A percentile compares a stretch with the other conserved stretches of the same genome.
These are phyloP conservation scores for Trachelus troglodyta DNA, from an alignment of 2,888 invertebrate genomes.

Conservation along the genomic window DNA sequence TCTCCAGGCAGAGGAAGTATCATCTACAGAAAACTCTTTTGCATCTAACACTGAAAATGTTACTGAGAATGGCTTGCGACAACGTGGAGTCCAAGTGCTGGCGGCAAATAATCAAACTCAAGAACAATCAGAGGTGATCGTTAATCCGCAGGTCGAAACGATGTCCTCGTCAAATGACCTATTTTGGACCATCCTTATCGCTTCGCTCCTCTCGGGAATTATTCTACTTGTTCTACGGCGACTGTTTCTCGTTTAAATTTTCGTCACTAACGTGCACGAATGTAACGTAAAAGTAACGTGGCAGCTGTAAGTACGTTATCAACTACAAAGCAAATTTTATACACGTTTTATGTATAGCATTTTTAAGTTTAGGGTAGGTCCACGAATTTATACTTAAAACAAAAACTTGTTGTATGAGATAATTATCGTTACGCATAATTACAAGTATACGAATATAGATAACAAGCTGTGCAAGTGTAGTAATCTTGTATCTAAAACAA, in stretches of 20 bases:
- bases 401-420: no score
- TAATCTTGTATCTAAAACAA: no score
- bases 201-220: conserved; percentile 66
- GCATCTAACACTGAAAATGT: conserved; percentile 28
- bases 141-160: conserved; percentile 52
- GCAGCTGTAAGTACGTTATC: conserved; percentile 37
- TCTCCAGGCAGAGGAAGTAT: conserved; percentile 52
- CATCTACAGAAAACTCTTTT: conserved; percentile 40
- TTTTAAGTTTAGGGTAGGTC: conserved; percentile 21
- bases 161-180: conserved; percentile 66
- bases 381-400: no score
- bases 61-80: conserved; percentile 48
- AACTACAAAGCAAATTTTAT: conserved; percentile 47
- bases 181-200: conserved; percentile 68
- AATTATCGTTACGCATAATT: no score
- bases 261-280: conserved; percentile 1
- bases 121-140: conserved; percentile 58
- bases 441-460: no score
- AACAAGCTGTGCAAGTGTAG: no score
- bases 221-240: conserved; percentile 67
- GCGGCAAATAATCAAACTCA: conserved; percentile 54
- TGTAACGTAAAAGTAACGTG: conserved; percentile 28
- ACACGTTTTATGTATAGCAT: conserved; percentile 44
- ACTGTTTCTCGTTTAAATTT: conserved; percentile 65
- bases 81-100: conserved; percentile 47